These are phyloP conservation scores for Pituophis catenifer DNA, from an alignment of 2,113 vertebrate genomes.

Conservation along the genomic window DNA sequence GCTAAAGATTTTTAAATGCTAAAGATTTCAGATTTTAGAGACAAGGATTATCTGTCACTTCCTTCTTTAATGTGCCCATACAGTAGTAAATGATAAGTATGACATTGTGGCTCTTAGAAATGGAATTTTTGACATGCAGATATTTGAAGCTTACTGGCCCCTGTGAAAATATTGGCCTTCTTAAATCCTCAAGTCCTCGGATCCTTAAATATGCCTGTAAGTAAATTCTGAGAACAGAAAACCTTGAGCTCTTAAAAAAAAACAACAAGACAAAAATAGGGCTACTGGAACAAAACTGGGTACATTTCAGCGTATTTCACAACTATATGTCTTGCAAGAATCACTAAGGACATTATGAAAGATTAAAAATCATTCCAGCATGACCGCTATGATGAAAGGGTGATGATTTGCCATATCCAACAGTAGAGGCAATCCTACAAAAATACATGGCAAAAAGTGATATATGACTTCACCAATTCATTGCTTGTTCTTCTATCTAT, in stretches of 20 bases:
- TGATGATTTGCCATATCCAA: background rate
- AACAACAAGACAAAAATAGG: background rate
- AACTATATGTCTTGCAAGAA: background rate
- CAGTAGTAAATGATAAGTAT: background rate
- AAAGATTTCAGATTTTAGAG: background rate
- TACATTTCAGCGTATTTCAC: background rate
- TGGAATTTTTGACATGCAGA: background rate
- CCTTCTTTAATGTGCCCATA: background rate
- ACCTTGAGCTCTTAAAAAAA: background rate
- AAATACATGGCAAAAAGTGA: background rate
- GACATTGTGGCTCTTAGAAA: background rate
- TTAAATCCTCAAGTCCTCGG: background rate
- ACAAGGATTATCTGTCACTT: background rate
- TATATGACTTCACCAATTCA: background rate
- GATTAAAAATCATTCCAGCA: background rate
- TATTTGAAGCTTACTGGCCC: background rate
- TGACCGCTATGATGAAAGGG: background rate
- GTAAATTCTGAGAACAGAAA: background rate
- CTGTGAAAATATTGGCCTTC: background rate
- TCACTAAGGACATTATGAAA: background rate
- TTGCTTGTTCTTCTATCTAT: background rate
- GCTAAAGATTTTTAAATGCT: background rate
- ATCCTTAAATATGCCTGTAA: background rate
- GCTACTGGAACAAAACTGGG: background rate
- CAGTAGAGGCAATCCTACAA: background rate